A percentile compares a stretch with the other conserved stretches of the same genome.
Conservation (phyloP, 1,140 invertebrate genomes). For the Drosophila subpulchrella region DNA sequence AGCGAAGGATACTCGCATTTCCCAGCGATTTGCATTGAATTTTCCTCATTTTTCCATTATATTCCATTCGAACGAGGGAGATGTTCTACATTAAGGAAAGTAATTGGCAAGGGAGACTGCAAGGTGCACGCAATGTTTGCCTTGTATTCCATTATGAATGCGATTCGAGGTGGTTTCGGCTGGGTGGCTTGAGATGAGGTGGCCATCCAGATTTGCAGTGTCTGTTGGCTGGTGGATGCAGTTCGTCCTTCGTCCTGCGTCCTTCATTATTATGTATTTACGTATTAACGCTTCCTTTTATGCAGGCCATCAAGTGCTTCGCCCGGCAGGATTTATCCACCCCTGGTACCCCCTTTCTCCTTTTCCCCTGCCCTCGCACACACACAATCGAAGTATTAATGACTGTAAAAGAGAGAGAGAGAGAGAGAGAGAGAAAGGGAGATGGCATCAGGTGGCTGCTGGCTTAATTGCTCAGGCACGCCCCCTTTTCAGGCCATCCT, state of each 20-base stretch:
- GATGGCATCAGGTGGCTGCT: conserved; percentile 42
- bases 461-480: conserved; percentile 52
- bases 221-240: not conserved
- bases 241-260: not conserved
- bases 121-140: conserved; percentile 60
- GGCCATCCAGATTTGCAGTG: not conserved
- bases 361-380: not conserved
- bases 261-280: conserved; percentile 66
- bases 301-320: conserved; percentile 50
- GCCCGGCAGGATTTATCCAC: conserved; percentile 20
- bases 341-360: conserved; percentile 1
- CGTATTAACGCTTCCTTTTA: conserved; percentile 67
- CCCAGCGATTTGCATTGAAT: conserved; percentile 26
- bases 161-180: conserved; percentile 42
- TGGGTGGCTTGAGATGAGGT: not conserved
- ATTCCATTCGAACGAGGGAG: conserved; percentile 4
- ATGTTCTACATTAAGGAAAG: conserved; percentile 17
- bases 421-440: not conserved
- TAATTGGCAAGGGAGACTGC: conserved; percentile 28
- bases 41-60: conserved; percentile 18
- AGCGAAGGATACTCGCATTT: conserved; percentile 19
- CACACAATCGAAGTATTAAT: conserved; percentile 36
- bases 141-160: conserved; percentile 67
- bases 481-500: not conserved
- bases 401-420: conserved; percentile 1